A percentile compares a stretch with the other conserved stretches of the same genome.
These are phyloP conservation scores for Ormia ochracea DNA, from an alignment of 2,888 invertebrate species.

Conservation along the genomic window DNA sequence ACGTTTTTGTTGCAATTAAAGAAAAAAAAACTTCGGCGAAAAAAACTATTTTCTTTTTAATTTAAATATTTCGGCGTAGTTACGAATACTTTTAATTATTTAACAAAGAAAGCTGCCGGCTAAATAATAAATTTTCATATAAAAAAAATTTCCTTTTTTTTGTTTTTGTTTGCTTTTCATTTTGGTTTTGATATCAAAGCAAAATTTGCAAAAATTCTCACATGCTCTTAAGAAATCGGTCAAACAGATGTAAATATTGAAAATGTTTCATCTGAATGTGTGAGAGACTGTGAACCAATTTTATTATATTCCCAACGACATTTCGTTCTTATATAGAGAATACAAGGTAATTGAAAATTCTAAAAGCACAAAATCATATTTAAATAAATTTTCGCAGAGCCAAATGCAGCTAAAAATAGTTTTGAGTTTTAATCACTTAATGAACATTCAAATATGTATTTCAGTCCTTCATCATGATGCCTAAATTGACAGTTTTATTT, in stretches of 20 bases:
- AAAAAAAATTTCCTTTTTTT: not conserved
- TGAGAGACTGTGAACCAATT: not conserved
- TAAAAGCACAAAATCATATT: constrained; percentile 39
- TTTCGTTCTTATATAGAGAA: constrained; percentile 27
- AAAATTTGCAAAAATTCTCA: constrained; percentile 16
- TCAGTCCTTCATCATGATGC: constrained; percentile 2
- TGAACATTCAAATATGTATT: constrained; percentile 15
- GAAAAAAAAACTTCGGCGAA: too few species aligned
- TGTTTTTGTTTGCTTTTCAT: not conserved
- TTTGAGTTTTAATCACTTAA: constrained; percentile 42
- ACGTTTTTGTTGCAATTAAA: too few species aligned
- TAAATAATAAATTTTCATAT: too few species aligned
- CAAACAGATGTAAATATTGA: constrained; percentile 11
- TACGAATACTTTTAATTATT: too few species aligned
- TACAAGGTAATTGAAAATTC: not conserved
- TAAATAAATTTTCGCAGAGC: constrained; percentile 41
- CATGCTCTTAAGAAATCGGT: not conserved
- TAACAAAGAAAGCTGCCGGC: not conserved
- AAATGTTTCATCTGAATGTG: not conserved
- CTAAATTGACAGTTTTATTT: constrained; percentile 25
- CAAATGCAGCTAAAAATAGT: constrained; percentile 59
- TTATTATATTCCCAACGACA: not conserved
- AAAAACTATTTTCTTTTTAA: too few species aligned
- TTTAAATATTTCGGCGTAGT: too few species aligned
- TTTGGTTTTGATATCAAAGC: constrained; percentile 18